phyloP scores from a whole-genome alignment of 2,888 invertebrate genomes.

The Drosophila mimetica region DNA sequence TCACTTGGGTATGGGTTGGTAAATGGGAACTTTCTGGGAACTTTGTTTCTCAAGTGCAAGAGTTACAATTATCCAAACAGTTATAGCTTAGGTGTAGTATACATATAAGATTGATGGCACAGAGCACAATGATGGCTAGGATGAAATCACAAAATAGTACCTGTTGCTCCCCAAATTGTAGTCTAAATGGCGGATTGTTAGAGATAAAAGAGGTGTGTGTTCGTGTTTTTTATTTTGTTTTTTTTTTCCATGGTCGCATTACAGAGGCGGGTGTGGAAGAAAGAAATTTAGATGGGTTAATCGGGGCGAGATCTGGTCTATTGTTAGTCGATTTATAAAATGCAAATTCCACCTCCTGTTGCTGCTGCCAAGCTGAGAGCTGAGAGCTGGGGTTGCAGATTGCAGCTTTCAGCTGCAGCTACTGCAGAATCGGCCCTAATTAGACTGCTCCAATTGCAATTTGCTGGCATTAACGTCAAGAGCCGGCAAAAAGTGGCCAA shows the following conservation, averaged over 20 bases:
- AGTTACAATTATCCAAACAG: slow-evolving; percentile 81
- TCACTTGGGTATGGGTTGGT: slow-evolving; percentile 10
- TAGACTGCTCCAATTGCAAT: slow-evolving; percentile 73
- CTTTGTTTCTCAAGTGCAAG: slow-evolving; percentile 71
- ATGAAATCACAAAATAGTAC: slow-evolving; percentile 85
- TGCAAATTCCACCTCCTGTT: slow-evolving; percentile 25
- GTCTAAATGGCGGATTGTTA: slow-evolving; percentile 68
- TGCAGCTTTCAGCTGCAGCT: slow-evolving; percentile 49
- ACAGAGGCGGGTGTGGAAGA: slow-evolving; percentile 42
- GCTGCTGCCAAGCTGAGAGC: slow-evolving; percentile 21
- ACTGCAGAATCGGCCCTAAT: slow-evolving; percentile 65
- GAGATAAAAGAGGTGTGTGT: slow-evolving; percentile 9
- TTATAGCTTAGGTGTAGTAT: slow-evolving; percentile 83
- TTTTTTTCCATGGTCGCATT: slow-evolving; percentile 30
- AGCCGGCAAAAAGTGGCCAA: slow-evolving; percentile 55
- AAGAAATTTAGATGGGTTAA: slow-evolving; percentile 41
- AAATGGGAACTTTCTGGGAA: slow-evolving; percentile 12
- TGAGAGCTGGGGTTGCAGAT: slow-evolving; percentile 5
- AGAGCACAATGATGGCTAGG: slow-evolving; percentile 84
- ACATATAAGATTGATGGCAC: slow-evolving; percentile 84
- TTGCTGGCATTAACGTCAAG: slow-evolving; percentile 75
- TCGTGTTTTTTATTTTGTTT: slow-evolving; percentile 26
- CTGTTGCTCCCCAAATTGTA: slow-evolving; percentile 84
- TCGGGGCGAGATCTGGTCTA: slow-evolving; percentile 29
- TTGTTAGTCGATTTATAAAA: slow-evolving; percentile 30